Evolutionary conservation across 2,113 vertebrate species (phyloP).

Genomic region (Syngnathus typhle): DNA sequence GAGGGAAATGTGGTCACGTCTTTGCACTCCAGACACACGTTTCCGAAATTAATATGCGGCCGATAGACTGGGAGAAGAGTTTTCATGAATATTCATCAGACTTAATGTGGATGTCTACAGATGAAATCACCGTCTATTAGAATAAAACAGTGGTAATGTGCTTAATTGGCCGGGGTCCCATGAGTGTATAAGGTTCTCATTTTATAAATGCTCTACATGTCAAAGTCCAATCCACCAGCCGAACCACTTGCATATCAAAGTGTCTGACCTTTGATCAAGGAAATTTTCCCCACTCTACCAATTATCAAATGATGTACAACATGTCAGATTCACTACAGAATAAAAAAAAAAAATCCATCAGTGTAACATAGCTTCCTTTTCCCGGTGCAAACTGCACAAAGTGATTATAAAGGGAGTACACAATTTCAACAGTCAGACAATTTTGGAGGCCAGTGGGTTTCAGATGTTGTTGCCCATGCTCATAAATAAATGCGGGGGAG

Average conservation of each 20-base stretch:
- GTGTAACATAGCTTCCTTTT: slow-evolving; percentile 29
- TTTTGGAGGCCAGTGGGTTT: neutral
- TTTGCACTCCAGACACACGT: slow-evolving; percentile 57
- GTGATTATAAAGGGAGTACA: neutral
- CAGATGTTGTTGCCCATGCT: slow-evolving; percentile 8
- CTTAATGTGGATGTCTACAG: slow-evolving; percentile 64
- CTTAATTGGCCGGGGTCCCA: slow-evolving; percentile 66
- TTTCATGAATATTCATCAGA: slow-evolving; percentile 66
- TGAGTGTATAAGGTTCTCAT: slow-evolving; percentile 53
- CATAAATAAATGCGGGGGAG: slow-evolving; percentile 34
- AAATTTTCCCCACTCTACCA: slow-evolving; percentile 61
- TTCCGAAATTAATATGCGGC: slow-evolving; percentile 65
- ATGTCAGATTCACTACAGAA: slow-evolving; percentile 37
- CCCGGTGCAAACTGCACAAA: neutral
- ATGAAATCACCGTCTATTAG: slow-evolving; percentile 61
- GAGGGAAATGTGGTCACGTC: slow-evolving; percentile 60
- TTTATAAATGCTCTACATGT: slow-evolving; percentile 53
- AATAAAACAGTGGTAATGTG: slow-evolving; percentile 66
- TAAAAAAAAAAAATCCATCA: slow-evolving; percentile 31
- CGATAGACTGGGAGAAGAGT: slow-evolving; percentile 45
- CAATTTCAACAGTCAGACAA: neutral
- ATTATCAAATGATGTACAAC: slow-evolving; percentile 63
- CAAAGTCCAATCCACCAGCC: slow-evolving; percentile 47
- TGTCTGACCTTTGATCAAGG: slow-evolving; percentile 65
- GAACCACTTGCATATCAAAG: slow-evolving; percentile 56